These are phyloP conservation scores for Malthinus flaveolus DNA, from an alignment of 2,888 invertebrate species.

Conservation along the genomic window DNA sequence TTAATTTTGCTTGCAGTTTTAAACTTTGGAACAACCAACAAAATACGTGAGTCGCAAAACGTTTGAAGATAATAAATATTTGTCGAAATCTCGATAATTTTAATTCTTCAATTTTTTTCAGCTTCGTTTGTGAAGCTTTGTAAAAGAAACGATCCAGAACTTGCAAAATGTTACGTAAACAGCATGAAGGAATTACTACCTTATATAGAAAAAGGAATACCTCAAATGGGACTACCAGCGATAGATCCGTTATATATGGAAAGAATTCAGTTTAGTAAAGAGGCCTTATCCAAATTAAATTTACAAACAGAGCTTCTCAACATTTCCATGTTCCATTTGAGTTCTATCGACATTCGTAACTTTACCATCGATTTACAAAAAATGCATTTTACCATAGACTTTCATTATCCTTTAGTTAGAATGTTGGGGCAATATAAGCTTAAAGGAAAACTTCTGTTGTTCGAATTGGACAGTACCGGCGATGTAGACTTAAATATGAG, in stretches of 20 bases:
- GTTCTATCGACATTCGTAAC: no score
- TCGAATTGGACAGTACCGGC: constrained; percentile 20
- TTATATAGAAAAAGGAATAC: constrained; percentile 43
- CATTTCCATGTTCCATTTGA: constrained; percentile 28
- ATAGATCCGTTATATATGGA: constrained; percentile 44
- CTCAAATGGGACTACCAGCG: constrained; percentile 44
- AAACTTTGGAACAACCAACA: no score
- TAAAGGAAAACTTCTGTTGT: constrained; percentile 42
- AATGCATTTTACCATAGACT: no score
- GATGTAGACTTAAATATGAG: background rate
- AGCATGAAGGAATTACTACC: constrained; percentile 41
- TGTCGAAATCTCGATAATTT: no score
- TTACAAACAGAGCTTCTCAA: background rate
- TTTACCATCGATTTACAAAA: no score
- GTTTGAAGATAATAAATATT: no score
- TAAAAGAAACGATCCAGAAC: constrained; percentile 41
- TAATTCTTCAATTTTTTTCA: constrained; percentile 16
- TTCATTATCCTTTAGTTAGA: no score
- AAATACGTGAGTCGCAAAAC: no score
- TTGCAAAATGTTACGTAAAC: constrained; percentile 43
- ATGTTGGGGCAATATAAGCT: constrained; percentile 38
- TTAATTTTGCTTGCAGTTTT: no score
- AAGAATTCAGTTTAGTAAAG: constrained; percentile 27
- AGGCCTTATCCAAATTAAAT: background rate
- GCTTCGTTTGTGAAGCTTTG: constrained; percentile 34